These are phyloP conservation scores for Mormyrus hasselquistii DNA, from an alignment of 2,797 vertebrate species.

Conservation along the genomic window DNA sequence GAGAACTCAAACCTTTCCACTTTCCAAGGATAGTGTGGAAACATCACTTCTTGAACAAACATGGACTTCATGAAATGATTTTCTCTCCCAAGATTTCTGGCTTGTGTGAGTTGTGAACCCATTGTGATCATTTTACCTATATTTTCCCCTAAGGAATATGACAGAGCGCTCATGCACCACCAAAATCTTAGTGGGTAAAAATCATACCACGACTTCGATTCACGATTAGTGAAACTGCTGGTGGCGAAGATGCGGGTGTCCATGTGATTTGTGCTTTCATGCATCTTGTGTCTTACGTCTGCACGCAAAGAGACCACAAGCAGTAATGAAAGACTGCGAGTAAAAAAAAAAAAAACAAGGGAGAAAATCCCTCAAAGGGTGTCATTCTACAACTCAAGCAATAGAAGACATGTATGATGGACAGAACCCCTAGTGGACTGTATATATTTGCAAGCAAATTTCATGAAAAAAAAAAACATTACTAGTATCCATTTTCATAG, in stretches of 20 bases:
- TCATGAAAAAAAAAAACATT: not conserved
- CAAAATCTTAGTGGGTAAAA: not conserved
- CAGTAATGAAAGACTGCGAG: not conserved
- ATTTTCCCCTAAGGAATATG: too few relatives aligned
- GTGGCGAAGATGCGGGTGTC: not conserved
- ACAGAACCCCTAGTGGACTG: not conserved
- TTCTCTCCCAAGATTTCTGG: not conserved
- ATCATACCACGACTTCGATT: not conserved
- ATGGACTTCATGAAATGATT: not conserved
- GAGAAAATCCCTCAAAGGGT: not conserved
- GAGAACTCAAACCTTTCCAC: not conserved
- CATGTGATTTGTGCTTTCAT: not conserved
- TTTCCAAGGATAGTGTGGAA: not conserved
- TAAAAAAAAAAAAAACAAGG: not conserved
- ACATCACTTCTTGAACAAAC: not conserved
- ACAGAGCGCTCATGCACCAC: too few relatives aligned
- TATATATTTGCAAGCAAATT: not conserved
- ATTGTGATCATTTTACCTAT: too few relatives aligned
- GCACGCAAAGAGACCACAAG: not conserved
- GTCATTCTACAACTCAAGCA: not conserved
- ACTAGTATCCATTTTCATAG: not conserved
- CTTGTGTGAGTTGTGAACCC: too few relatives aligned
- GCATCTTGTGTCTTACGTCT: not conserved
- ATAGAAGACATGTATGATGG: not conserved
- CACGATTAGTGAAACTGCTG: too few relatives aligned